Base-by-base conservation (phyloP, 2,888 invertebrate species). In the Phengaris alcon region DNA sequence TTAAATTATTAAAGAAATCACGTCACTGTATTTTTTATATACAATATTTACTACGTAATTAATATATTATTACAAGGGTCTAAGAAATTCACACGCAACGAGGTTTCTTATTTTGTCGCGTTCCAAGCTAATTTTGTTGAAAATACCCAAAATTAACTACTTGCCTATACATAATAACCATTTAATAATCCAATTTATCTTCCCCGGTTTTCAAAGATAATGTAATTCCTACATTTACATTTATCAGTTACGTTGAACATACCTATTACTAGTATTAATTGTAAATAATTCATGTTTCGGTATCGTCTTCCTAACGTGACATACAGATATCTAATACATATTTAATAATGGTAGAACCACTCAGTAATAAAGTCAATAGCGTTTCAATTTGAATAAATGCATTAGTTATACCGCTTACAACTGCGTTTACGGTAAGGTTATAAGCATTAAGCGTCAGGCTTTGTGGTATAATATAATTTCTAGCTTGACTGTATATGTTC, bases 271-370 rank as follows among this genome's bases (percentile, higher is more conserved):
- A 52, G 52, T 22, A 54, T 72, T 72, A 72, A 72, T 72, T 72
- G 72, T 84, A 82, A 86, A 87, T 87, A 86, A 86, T 86, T 85
- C 84, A 87, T 84, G 82, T 80, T 78, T 78, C 76, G 80, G 76
- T 81, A 83, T 82, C 80, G 81, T 84, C 82, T 82, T 83, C 84
- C 82, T 80, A 80, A 77, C 79, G 82, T 81, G 83, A 83, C 83
- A 83, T 81, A 79, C 79, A 80, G 80, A 81, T 76, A 79, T 79
- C 85, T 84, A 82, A 85, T 82, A 83, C 84, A 88, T 88, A 87
- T 88, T 88, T 88, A 84, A 87, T 84, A 85, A 85, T 82, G 82
- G 82, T 82, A 82, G 82, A 80, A 72, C 81, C 80, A 79, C 77
- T 79, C 78, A 76, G 79, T 85, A 84, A 86, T 86, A 85, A 83